These are phyloP conservation scores for Xiphophorus birchmanni DNA, from an alignment of 2,797 vertebrate genomes.

Conservation along the genomic window DNA sequence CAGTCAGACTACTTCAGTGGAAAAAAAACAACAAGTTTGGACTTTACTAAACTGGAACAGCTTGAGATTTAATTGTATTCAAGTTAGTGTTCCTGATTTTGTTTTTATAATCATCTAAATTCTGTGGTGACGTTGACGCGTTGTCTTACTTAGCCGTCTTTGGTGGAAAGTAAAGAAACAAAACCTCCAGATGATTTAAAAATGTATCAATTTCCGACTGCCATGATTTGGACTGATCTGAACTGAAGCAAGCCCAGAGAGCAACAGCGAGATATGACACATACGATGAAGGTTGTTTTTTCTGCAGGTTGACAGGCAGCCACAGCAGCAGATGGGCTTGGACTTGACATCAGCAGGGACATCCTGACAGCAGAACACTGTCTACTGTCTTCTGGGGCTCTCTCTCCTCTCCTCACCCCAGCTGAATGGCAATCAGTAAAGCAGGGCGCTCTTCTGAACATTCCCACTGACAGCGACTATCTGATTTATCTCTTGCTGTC, in stretches of 20 bases:
- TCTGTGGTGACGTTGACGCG: background rate
- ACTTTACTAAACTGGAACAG: background rate
- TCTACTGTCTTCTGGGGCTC: constrained; percentile 37
- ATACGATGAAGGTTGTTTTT: background rate
- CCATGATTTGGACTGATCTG: background rate
- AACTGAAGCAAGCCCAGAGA: background rate
- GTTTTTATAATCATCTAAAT: background rate
- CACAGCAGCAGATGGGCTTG: constrained; percentile 44
- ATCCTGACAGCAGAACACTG: constrained; percentile 47
- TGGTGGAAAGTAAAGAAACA: background rate
- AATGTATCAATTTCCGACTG: background rate
- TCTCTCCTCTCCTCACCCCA: constrained; percentile 27
- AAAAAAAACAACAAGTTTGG: background rate
- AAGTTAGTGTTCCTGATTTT: background rate
- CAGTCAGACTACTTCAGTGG: background rate
- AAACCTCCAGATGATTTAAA: background rate
- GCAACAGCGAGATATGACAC: background rate
- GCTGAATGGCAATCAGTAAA: constrained; percentile 67
- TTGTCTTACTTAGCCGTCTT: background rate
- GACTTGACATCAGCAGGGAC: constrained; percentile 53
- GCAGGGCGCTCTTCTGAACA: constrained; percentile 35
- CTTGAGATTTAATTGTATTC: background rate
- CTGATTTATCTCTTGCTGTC: constrained; percentile 21
- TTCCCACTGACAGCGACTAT: constrained; percentile 30
- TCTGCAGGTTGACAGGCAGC: constrained; percentile 17